Percentiles rank a stretch among this genome's conserved stretches.
These are phyloP conservation scores for Eupristina koningsbergeri DNA, from an alignment of 1,140 invertebrate species.

Conservation along the genomic window DNA sequence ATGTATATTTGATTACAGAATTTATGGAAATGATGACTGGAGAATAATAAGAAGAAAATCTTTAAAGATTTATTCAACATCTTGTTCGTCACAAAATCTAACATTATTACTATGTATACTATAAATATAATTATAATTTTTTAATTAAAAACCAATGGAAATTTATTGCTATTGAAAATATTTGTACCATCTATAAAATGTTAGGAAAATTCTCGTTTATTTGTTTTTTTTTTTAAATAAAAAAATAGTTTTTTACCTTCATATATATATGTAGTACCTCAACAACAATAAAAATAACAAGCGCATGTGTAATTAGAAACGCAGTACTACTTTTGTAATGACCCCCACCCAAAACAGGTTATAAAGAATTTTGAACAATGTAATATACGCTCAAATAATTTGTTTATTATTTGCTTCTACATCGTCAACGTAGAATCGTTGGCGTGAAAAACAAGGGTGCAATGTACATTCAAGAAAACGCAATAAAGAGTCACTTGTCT, in stretches of 20 bases:
- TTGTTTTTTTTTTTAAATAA: too few relatives aligned
- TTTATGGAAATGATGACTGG: constrained; percentile 92
- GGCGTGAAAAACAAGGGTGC: constrained; percentile 18
- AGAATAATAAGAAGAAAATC: constrained; percentile 78
- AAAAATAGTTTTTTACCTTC: not conserved
- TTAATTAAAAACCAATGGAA: too few relatives aligned
- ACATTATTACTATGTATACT: too few relatives aligned
- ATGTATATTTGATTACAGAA: constrained; percentile 72
- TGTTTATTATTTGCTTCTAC: constrained; percentile 37
- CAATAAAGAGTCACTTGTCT: constrained; percentile 4
- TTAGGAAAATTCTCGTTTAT: too few relatives aligned
- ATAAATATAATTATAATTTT: too few relatives aligned
- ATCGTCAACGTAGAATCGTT: constrained; percentile 34
- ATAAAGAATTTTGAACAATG: constrained; percentile 7
- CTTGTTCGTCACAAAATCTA: too few relatives aligned
- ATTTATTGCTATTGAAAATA: too few relatives aligned
- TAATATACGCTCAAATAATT: constrained; percentile 37
- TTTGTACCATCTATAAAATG: too few relatives aligned
- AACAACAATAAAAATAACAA: not conserved
- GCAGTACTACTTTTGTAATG: not conserved
- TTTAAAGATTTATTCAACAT: not conserved
- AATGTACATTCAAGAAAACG: constrained; percentile 28
- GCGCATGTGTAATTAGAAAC: not conserved
- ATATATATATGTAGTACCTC: not conserved
- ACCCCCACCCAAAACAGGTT: not conserved